These are phyloP conservation scores for Ivindomyrus marchei DNA, from an alignment of 2,113 vertebrate genomes.

Conservation along the genomic window DNA sequence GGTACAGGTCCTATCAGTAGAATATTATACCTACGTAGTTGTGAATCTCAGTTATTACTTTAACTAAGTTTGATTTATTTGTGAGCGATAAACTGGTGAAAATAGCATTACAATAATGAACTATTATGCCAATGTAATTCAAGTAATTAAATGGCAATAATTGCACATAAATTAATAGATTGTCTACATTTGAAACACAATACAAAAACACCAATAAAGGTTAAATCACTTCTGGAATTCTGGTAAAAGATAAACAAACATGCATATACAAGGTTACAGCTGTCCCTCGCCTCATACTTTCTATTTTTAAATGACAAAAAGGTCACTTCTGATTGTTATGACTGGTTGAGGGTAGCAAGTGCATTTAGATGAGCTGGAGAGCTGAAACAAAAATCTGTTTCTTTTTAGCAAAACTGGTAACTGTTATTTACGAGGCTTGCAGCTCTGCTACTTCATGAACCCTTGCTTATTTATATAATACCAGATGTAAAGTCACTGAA, in stretches of 20 bases:
- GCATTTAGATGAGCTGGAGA: background rate
- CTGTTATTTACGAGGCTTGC: background rate
- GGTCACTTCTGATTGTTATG: background rate
- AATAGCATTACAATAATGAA: background rate
- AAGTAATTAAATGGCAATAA: background rate
- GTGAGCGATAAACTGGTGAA: background rate
- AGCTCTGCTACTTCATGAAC: background rate
- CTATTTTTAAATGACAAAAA: background rate
- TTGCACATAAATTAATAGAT: background rate
- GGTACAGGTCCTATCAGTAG: background rate
- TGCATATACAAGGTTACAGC: background rate
- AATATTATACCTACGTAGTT: background rate
- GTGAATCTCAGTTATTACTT: background rate
- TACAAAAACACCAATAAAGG: background rate
- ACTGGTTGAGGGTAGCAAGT: background rate
- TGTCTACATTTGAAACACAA: background rate
- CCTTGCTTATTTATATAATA: background rate
- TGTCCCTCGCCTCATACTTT: background rate
- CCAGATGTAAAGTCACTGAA: constrained; percentile 2
- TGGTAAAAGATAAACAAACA: background rate
- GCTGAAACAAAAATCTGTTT: background rate
- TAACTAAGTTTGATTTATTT: background rate
- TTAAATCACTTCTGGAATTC: background rate
- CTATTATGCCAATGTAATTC: background rate
- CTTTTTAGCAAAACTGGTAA: background rate